A percentile compares a stretch with the other conserved stretches of the same genome.
These are phyloP conservation scores for Vidua chalybeata DNA, from an alignment of 2,113 vertebrate genomes.

Conservation along the genomic window DNA sequence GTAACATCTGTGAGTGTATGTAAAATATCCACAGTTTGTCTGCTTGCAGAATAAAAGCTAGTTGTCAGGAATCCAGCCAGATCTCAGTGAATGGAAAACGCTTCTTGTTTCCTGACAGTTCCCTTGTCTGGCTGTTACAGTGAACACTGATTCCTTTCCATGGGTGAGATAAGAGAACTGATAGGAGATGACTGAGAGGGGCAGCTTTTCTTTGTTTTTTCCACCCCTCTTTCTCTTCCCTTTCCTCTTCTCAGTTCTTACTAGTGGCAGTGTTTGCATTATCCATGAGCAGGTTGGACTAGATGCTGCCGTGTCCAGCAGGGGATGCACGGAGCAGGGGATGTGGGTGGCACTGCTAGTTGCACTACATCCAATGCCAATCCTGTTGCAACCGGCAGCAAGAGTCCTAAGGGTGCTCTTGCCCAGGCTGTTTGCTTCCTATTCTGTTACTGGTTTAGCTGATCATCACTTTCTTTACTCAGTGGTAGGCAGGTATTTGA, in stretches of 20 bases:
- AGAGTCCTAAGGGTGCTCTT: constrained; percentile 13
- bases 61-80: constrained; percentile 6
- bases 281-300: neutral
- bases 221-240: neutral
- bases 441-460: constrained; percentile 45
- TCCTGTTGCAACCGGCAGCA: neutral
- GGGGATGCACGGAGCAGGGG: constrained; percentile 62
- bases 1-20: neutral
- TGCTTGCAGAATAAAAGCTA: constrained; percentile 6
- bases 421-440: constrained; percentile 27
- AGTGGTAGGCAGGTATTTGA: constrained; percentile 39
- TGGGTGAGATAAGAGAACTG: neutral
- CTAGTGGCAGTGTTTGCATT: neutral
- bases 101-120: constrained; percentile 8
- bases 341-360: neutral
- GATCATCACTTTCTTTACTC: constrained; percentile 30
- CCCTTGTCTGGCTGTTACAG: neutral
- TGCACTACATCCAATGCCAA: neutral
- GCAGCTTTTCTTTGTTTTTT: neutral
- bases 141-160: neutral
- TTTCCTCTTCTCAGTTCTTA: neutral
- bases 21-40: constrained; percentile 23
- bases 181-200: neutral
- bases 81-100: neutral
- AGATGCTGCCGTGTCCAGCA: constrained; percentile 5